Base-by-base conservation (phyloP, 2,888 invertebrate species). In the Campoplex capitator region DNA sequence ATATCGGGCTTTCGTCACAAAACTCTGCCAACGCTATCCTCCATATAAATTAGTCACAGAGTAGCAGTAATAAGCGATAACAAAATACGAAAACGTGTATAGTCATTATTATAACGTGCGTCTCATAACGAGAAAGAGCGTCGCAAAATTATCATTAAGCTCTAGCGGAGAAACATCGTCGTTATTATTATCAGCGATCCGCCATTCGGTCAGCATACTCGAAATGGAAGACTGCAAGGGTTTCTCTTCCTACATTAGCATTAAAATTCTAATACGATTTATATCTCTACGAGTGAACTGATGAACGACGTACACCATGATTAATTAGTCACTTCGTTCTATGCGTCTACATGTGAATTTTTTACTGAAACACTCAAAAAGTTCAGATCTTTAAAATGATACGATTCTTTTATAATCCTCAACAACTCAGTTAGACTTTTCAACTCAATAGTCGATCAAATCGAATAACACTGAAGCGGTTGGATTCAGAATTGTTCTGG, bases 21-120 rank as follows among this genome's bases (percentile, higher is more conserved):
- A 76, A 71, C 67, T 78, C 45, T 35, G 38, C 54, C 68, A 16
- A 35, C 32, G 38, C 85, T 74, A 54, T 58, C 74, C 68, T 38
- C 32, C 71, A 38, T 75, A 87, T 85, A 86, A 90, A 91, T 92
- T 92, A 92, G 92, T 91, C 92, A 91, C 88, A 88, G 91, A 84
- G 75, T 80, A 54, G 23, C 88, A 78, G 45, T 88, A 88, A 85
- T 71, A 48, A 35, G 58, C 86, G 90, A 91, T 89, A 88, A 91
- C 89, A 89, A 92, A 89, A 89, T 89, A 89, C 88, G 88, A 91
- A 74, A 38, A 51, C 18, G 32, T 62, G 23, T 42, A 28, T n/a
- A 9, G 62, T 80, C 79, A 73, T 86, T 76, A 80, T 51, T 42
- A 32, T 62, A 62, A 48, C 28, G 71, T 13, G 48, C 67, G 65